phyloP scores from a whole-genome alignment of 2,113 vertebrate species.

The Ailuropoda melanoleuca region DNA sequence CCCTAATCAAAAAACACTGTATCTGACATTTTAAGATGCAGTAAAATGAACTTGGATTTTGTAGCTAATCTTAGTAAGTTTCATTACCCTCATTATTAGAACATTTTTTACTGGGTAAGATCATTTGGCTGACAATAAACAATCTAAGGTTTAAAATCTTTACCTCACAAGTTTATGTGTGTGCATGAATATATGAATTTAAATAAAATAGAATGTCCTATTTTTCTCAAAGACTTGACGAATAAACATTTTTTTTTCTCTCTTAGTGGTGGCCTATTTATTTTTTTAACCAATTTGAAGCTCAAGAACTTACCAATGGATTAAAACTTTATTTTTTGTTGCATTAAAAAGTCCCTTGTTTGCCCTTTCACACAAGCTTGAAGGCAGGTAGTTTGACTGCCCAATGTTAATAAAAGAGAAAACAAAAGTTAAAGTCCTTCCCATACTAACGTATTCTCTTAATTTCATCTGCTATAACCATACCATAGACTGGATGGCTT shows the following conservation, averaged over 20 bases:
- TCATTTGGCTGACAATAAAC: neutral
- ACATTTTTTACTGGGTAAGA: neutral
- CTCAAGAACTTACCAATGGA: neutral
- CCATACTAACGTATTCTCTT: neutral
- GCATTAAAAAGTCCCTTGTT: neutral
- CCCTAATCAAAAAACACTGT: neutral
- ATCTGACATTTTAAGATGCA: constrained; percentile 4
- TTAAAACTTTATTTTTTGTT: neutral
- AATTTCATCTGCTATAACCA: neutral
- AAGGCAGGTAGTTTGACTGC: neutral
- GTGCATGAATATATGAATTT: neutral
- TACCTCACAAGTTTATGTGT: neutral
- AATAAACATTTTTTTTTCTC: neutral
- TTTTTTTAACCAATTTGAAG: neutral
- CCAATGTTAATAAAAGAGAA: neutral
- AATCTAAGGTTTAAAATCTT: neutral
- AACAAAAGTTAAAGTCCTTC: neutral
- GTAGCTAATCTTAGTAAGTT: neutral
- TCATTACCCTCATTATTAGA: neutral
- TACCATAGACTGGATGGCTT: neutral
- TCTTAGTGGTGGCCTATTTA: neutral
- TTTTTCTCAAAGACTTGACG: neutral
- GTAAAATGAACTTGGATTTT: neutral
- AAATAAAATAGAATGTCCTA: neutral
- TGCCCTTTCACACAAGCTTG: neutral